Evolutionary conservation across 2,113 vertebrate genomes (phyloP).

Genomic region (Chaenogobius annularis): DNA sequence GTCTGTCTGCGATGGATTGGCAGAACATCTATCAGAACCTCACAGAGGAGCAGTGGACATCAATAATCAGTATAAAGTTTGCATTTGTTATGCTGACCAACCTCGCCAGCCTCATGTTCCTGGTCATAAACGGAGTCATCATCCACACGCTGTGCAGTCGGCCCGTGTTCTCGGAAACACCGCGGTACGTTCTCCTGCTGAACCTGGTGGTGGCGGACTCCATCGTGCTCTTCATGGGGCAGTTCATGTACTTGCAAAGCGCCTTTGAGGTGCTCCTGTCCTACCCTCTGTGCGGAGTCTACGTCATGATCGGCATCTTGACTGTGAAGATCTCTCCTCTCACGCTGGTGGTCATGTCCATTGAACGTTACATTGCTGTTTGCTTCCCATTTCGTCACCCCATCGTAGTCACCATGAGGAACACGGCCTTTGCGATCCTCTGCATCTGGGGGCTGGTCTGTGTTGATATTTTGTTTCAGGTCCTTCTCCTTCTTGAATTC

Average conservation of each 20-base stretch:
- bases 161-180: background rate
- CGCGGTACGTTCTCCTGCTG: background rate
- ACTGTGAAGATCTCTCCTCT: background rate
- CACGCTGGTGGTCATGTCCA: background rate
- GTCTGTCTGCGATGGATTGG: too few relatives aligned
- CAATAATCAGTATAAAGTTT: too few relatives aligned
- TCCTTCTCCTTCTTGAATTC: background rate
- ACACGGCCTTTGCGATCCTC: background rate
- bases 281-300: background rate
- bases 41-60: too few relatives aligned
- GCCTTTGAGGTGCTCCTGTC: background rate
- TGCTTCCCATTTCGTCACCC: background rate
- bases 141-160: background rate
- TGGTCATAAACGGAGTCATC: background rate
- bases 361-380: background rate
- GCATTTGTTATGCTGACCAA: background rate
- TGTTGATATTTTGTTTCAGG: background rate
- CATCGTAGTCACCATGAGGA: background rate
- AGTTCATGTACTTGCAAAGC: background rate
- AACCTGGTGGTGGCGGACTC: background rate
- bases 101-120: background rate
- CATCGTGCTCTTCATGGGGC: background rate
- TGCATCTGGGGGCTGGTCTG: background rate
- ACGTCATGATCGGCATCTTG: background rate
- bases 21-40: too few relatives aligned